phyloP scores from a whole-genome alignment of 2,888 invertebrate genomes.

The Vannuccia rotundouncinata region DNA sequence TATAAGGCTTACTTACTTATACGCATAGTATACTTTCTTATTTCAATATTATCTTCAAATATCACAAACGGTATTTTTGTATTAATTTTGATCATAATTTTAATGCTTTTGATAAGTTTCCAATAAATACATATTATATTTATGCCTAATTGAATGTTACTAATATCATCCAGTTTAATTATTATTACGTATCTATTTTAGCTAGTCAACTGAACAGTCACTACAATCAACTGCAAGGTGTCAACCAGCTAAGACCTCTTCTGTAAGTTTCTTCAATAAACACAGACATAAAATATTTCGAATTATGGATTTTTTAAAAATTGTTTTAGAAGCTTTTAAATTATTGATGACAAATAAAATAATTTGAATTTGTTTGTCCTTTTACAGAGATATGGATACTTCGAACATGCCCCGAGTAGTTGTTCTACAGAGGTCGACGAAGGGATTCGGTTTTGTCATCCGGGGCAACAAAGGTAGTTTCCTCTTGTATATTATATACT shows the following conservation, averaged over 20 bases:
- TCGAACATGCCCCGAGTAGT: conserved; percentile 59
- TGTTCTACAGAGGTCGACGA: conserved; percentile 81
- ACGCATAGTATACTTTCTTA: too few species aligned
- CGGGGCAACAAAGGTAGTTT: conserved; percentile 65
- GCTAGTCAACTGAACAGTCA: not conserved
- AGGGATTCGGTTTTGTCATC: conserved; percentile 94
- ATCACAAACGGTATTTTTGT: too few species aligned
- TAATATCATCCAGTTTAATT: too few species aligned
- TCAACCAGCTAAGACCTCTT: not conserved
- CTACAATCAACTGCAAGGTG: not conserved
- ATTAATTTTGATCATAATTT: too few species aligned
- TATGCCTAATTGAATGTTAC: too few species aligned
- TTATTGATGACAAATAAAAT: not conserved
- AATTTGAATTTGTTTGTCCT: not conserved
- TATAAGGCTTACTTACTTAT: too few species aligned
- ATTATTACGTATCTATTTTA: too few species aligned
- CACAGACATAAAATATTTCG: not conserved
- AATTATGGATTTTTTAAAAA: too few species aligned
- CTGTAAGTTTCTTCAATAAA: not conserved
- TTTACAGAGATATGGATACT: conserved; percentile 32
- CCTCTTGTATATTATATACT: not conserved
- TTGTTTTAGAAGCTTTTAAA: not conserved
- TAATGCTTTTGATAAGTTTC: too few species aligned
- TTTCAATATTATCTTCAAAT: too few species aligned
- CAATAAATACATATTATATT: too few species aligned